Evolutionary conservation across 2,888 invertebrate species (phyloP).

Genomic region (Acleris holmiana): DNA sequence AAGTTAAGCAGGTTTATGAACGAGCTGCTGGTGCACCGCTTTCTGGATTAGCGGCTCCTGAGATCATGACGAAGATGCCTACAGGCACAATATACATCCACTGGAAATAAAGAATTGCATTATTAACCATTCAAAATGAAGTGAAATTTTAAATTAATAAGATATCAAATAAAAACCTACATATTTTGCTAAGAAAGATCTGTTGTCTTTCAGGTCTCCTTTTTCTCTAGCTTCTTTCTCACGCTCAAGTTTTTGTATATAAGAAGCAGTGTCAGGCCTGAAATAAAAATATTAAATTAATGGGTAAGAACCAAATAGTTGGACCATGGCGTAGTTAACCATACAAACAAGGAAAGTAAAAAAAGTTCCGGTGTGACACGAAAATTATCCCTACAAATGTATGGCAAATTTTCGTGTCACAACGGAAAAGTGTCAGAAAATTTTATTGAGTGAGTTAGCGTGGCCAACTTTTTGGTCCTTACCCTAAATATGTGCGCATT

Average conservation of each 20-base stretch:
- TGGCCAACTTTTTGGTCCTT: too few species aligned
- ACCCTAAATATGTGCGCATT: too few species aligned
- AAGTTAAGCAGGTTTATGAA: slow-evolving; percentile 42
- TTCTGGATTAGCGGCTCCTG: slow-evolving; percentile 94
- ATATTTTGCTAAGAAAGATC: slow-evolving; percentile 99
- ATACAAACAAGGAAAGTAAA: too few species aligned
- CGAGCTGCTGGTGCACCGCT: slow-evolving; percentile 71
- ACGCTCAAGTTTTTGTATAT: slow-evolving; percentile 95
- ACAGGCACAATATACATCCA: slow-evolving; percentile 99
- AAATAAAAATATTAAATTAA: slow-evolving; percentile 38
- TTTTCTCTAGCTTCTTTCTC: slow-evolving; percentile 95
- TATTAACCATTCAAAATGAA: not conserved
- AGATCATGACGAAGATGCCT: slow-evolving; percentile 94
- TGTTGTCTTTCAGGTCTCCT: slow-evolving; percentile 95
- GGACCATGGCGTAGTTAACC: too few species aligned
- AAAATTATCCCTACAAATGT: too few species aligned
- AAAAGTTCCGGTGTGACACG: too few species aligned
- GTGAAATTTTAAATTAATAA: not conserved
- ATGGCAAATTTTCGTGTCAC: too few species aligned
- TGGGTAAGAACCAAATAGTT: too few species aligned
- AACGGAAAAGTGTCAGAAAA: too few species aligned
- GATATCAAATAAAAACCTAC: slow-evolving; percentile 84
- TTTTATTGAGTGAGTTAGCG: too few species aligned
- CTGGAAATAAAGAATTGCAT: slow-evolving; percentile 84
- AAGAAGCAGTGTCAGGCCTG: slow-evolving; percentile 97